A percentile compares a stretch with the other conserved stretches of the same genome.
phyloP scores from a whole-genome alignment of 2,888 invertebrate genomes.

The Ophioninae sp. region DNA sequence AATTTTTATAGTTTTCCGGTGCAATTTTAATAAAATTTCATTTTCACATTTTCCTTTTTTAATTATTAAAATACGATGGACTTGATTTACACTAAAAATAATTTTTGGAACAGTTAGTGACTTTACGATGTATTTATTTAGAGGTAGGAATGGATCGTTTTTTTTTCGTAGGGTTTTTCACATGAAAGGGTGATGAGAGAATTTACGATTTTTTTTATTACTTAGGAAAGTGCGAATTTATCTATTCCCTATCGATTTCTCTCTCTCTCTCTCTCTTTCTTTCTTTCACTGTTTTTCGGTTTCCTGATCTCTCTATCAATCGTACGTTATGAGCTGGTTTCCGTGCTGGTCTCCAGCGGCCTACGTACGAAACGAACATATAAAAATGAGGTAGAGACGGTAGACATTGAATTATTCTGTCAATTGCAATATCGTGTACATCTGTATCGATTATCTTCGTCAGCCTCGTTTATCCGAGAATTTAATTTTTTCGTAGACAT shows the following conservation, averaged over 20 bases:
- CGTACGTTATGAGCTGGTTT: slow-evolving; percentile 31
- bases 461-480: slow-evolving; percentile 28
- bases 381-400: slow-evolving; percentile 70
- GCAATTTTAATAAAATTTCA: not conserved
- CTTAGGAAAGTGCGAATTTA: slow-evolving; percentile 1
- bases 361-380: slow-evolving; percentile 36
- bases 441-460: slow-evolving; percentile 41
- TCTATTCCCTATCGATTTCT: slow-evolving; percentile 7
- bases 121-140: slow-evolving; percentile 27
- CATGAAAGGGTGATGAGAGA: slow-evolving; percentile 29
- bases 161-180: slow-evolving; percentile 27
- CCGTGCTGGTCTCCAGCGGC: slow-evolving; percentile 47
- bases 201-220: slow-evolving; percentile 9
- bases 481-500: slow-evolving; percentile 1
- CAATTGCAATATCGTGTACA: slow-evolving; percentile 62
- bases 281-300: slow-evolving; percentile 21
- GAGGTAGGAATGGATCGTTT: slow-evolving; percentile 17
- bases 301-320: slow-evolving; percentile 34
- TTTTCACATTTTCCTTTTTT: not conserved
- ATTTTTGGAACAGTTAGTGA: slow-evolving; percentile 68
- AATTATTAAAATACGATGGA: slow-evolving; percentile 44
- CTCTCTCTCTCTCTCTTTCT: slow-evolving; percentile 4
- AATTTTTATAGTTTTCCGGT: not conserved
- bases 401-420: slow-evolving; percentile 68
- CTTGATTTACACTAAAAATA: slow-evolving; percentile 63